Conservation (phyloP, 2,797 vertebrate species). For the Amphiprion clarkii region DNA sequence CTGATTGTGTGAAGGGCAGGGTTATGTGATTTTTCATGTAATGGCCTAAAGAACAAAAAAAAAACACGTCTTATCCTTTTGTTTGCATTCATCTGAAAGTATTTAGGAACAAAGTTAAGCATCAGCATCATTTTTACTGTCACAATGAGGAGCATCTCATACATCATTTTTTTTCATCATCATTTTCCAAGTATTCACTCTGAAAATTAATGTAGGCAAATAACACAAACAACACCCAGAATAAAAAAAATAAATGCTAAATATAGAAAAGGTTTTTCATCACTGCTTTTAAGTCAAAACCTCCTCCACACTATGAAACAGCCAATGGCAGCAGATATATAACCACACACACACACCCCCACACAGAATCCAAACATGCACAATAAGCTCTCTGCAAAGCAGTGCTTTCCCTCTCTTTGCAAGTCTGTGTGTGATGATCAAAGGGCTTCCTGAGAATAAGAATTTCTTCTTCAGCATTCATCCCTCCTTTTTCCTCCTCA, state of each 20-base stretch:
- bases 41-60: too few species aligned
- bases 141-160: too few species aligned
- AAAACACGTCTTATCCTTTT: too few species aligned
- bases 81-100: too few species aligned
- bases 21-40: too few species aligned
- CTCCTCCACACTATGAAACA: constrained; percentile 44
- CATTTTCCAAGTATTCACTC: background rate
- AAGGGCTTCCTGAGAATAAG: constrained; percentile 31
- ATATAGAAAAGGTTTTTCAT: constrained; percentile 19
- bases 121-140: too few species aligned
- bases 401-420: background rate
- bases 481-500: constrained; percentile 14
- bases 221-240: background rate
- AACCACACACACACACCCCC: background rate
- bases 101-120: too few species aligned
- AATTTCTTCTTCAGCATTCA: constrained; percentile 13
- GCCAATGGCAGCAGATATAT: constrained; percentile 29
- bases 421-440: constrained; percentile 34
- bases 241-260: background rate
- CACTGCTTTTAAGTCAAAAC: constrained; percentile 2
- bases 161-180: too few species aligned
- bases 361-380: constrained; percentile 12
- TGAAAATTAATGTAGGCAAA: background rate
- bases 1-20: too few species aligned
- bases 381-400: constrained; percentile 38